These are phyloP conservation scores for Tapera naevia DNA, from an alignment of 2,797 vertebrate genomes.

Conservation along the genomic window DNA sequence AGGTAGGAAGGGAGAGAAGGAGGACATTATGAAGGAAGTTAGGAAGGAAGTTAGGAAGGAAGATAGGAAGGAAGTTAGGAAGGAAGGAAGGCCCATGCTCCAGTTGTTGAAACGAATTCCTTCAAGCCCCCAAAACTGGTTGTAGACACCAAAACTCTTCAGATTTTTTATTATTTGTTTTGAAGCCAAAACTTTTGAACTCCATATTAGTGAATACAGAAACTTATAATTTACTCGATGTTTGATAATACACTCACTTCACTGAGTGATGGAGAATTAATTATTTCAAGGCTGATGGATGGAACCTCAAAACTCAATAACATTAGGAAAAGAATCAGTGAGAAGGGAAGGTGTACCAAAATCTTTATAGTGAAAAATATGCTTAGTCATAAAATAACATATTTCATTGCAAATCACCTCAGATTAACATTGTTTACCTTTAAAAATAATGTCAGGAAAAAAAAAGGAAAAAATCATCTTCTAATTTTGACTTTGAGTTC, in stretches of 20 bases:
- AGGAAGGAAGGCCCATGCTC: accelerated
- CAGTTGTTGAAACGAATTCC: not conserved
- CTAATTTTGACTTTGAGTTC: not conserved
- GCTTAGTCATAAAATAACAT: not conserved
- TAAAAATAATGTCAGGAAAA: not conserved
- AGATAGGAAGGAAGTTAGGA: not conserved
- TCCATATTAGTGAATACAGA: not conserved
- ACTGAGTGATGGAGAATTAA: not conserved
- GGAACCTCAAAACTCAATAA: not conserved
- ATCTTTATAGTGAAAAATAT: not conserved
- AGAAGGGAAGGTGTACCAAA: not conserved
- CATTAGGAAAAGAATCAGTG: not conserved
- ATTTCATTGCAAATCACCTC: not conserved
- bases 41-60: not conserved
- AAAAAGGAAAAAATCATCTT: not conserved
- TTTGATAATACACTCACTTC: not conserved
- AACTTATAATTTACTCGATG: not conserved
- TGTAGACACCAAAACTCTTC: not conserved
- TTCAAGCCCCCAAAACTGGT: not conserved
- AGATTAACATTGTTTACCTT: not conserved
- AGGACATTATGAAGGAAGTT: not conserved
- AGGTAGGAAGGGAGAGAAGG: no score
- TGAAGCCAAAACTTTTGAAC: not conserved
- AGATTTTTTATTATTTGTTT: not conserved
- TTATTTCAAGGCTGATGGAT: not conserved